phyloP scores from a whole-genome alignment of 92 coral and sea anemone genomes.

The Phenganax stokvisi region DNA sequence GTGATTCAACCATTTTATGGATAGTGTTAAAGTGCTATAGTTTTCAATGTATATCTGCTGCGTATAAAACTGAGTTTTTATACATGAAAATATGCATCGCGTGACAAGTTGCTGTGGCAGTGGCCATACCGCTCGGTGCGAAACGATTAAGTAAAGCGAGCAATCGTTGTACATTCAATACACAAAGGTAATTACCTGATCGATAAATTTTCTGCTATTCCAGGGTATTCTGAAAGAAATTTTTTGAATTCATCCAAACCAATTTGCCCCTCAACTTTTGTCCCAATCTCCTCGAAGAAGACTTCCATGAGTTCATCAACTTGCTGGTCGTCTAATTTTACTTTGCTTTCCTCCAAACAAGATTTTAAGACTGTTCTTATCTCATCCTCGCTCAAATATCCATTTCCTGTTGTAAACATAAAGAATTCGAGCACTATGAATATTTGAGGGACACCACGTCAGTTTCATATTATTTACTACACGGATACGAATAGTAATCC shows the following conservation, averaged over 20 bases:
- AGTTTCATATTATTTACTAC: neutral
- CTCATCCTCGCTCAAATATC: slow-evolving; percentile 27
- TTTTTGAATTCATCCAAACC: slow-evolving; percentile 23
- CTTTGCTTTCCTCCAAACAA: slow-evolving; percentile 37
- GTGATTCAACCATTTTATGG: too few relatives aligned
- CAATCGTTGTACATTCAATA: neutral
- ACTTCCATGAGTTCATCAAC: slow-evolving; percentile 35
- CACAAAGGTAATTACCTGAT: slow-evolving; percentile 17
- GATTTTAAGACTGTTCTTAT: slow-evolving; percentile 30
- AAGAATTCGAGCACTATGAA: neutral
- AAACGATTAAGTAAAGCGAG: too few relatives aligned
- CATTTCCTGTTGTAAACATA: slow-evolving; percentile 18
- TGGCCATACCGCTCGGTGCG: too few relatives aligned
- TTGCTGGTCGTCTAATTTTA: slow-evolving; percentile 34
- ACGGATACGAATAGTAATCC: neutral
- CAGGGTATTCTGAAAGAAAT: slow-evolving; percentile 28
- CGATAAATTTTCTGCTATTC: slow-evolving; percentile 34
- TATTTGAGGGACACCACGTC: neutral
- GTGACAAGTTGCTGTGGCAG: too few relatives aligned
- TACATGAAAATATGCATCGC: too few relatives aligned
- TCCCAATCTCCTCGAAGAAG: slow-evolving; percentile 27
- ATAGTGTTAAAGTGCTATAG: too few relatives aligned
- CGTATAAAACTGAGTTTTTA: too few relatives aligned
- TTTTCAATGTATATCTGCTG: too few relatives aligned
- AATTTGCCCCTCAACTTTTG: slow-evolving; percentile 19